Conservation (phyloP, 2,888 invertebrate genomes). For the Drosophila anceps region DNA sequence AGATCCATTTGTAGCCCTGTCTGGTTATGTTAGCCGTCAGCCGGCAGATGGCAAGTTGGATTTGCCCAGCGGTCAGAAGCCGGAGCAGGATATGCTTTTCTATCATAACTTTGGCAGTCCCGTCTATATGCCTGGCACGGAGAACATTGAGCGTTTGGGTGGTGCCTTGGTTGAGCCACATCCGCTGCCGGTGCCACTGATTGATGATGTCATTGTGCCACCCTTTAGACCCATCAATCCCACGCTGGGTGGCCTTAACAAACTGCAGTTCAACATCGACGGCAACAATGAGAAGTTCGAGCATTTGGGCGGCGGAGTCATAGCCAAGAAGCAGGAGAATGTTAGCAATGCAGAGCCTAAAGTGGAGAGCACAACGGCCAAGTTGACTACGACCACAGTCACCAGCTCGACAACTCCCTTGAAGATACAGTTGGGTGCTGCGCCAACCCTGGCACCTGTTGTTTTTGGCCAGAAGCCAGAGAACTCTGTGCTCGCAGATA, state of each 20-base stretch:
- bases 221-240: slow-evolving; percentile 82
- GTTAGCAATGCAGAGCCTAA: slow-evolving; percentile 22
- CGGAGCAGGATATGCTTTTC: slow-evolving; percentile 80
- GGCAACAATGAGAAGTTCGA: slow-evolving; percentile 82
- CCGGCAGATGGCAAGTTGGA: slow-evolving; percentile 76
- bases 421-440: slow-evolving; percentile 11
- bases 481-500: slow-evolving; percentile 80
- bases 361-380: slow-evolving; percentile 44
- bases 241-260: slow-evolving; percentile 68
- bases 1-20: slow-evolving; percentile 73
- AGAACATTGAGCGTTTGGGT: slow-evolving; percentile 88
- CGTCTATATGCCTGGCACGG: slow-evolving; percentile 87
- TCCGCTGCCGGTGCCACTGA: slow-evolving; percentile 88
- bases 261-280: slow-evolving; percentile 77
- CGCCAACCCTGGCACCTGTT: slow-evolving; percentile 29
- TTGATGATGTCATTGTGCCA: slow-evolving; percentile 84
- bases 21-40: slow-evolving; percentile 65
- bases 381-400: background rate
- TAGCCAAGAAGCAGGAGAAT: slow-evolving; percentile 84
- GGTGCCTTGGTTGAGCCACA: slow-evolving; percentile 88
- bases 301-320: slow-evolving; percentile 85
- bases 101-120: slow-evolving; percentile 90
- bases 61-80: slow-evolving; percentile 24
- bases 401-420: slow-evolving; percentile 24
- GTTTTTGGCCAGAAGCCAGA: slow-evolving; percentile 41